Evolutionary conservation across 2,113 vertebrate species (phyloP).

Genomic region (Barnardius zonarius): DNA sequence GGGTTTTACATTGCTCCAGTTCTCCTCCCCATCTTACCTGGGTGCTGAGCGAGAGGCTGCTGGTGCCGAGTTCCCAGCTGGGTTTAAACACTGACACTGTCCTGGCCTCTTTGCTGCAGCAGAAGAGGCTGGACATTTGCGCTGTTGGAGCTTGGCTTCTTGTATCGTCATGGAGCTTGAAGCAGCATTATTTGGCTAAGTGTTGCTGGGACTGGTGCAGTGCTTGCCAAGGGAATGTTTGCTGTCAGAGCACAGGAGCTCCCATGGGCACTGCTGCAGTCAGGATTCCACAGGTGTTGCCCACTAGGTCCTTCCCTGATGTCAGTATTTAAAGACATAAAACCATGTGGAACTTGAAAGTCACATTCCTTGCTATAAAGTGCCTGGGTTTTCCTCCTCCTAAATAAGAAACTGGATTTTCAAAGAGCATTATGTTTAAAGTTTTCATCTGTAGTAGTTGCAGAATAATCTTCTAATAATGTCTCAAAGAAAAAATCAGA

Average conservation of each 20-base stretch:
- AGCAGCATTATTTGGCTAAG: neutral
- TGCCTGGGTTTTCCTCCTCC: accelerated
- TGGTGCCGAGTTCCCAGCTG: neutral
- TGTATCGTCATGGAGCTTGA: neutral
- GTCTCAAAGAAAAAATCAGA: neutral
- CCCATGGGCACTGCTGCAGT: neutral
- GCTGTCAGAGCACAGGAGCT: neutral
- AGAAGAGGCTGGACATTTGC: neutral
- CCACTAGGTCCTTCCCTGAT: neutral
- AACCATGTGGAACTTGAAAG: neutral
- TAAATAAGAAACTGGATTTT: neutral
- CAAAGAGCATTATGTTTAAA: neutral
- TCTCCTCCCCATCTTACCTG: neutral
- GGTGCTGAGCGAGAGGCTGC: neutral
- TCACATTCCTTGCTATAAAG: neutral
- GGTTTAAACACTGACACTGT: neutral
- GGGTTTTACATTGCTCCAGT: neutral
- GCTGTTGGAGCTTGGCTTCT: neutral
- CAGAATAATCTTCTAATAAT: neutral
- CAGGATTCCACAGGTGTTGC: neutral
- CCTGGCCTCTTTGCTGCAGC: neutral
- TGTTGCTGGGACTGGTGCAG: neutral
- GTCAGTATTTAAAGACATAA: neutral
- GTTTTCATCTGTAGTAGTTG: neutral
- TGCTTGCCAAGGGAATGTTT: neutral